Evolutionary conservation across 2,113 vertebrate genomes (phyloP), one percentile per base, ranked within the genome.

Genomic region (Pedionomus torquatus): DNA sequence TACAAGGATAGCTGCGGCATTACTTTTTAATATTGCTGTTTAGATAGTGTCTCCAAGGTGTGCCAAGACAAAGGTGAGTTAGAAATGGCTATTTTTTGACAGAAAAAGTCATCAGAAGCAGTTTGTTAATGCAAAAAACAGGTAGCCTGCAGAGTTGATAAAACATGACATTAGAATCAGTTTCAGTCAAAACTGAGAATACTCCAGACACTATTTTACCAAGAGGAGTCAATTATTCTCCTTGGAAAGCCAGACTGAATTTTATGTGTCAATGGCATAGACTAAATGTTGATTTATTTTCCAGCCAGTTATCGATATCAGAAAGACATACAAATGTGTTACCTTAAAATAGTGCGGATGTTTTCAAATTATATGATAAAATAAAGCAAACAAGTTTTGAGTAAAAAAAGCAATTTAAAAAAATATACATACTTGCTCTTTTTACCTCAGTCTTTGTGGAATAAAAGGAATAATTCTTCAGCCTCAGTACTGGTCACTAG

Each of bases 401-500:
- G 11, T 8, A 74, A 80, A 70, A 13, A 83, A 61, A 35, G 21
- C 21, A 37, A n/a, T n/a, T 52, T 48, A 9, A 15, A 69, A 82
- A 65, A 71, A 52, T 48, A 28, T 57, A 77, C 3, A 4, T 33
- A 77, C 61, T 81, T 92, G 9, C 43, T 70, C 60, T 4, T 94
- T 77, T 75, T 70, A 49, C 43, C 12, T 49, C 43, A 58, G 39
- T 49, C 61, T 75, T 66, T n/a, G 18, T 17, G 13, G 11, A 20
- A 46, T 31, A 44, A 63, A 76, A 9, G 9, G 44, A 93, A 2
- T 48, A 75, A 64, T 68, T 68, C 35, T 92, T 85, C 37, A 57
- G 9, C 4, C 35, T 61, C 26, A 82, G 5, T 6, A 88, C 1
- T 1, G 2, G 10, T 43, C 8, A 76, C 9, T 1, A 60, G 44